These are phyloP conservation scores for Gymnothorax javanicus DNA, from an alignment of 2,797 vertebrate species.

Conservation along the genomic window DNA sequence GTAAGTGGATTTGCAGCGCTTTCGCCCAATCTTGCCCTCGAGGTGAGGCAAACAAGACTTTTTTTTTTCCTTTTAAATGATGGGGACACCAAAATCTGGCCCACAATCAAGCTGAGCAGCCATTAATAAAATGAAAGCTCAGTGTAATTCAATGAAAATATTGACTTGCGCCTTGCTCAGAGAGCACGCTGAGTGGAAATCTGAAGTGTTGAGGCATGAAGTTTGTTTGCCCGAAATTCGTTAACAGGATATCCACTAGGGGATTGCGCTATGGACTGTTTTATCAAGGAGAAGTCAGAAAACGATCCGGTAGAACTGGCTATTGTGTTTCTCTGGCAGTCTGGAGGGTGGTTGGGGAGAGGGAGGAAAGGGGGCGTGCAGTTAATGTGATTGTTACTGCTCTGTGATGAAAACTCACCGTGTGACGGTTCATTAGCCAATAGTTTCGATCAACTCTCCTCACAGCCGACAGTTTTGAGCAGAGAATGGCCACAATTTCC, in stretches of 20 bases:
- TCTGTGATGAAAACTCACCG: neutral
- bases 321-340: neutral
- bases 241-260: conserved; percentile 42
- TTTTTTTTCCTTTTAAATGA: conserved; percentile 31
- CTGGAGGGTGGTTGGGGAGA: no score
- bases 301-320: neutral
- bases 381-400: neutral
- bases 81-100: conserved; percentile 54
- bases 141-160: conserved; percentile 59
- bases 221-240: conserved; percentile 49
- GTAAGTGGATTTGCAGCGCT: conserved; percentile 53
- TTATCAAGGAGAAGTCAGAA: conserved; percentile 30
- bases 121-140: conserved; percentile 61
- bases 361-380: neutral
- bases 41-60: conserved; percentile 52
- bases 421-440: neutral
- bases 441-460: no score
- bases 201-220: conserved; percentile 32
- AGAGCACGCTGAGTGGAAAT: conserved; percentile 48
- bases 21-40: conserved; percentile 45
- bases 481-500: no score
- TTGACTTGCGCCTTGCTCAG: conserved; percentile 56
- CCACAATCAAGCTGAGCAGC: conserved; percentile 61
- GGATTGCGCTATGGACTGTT: conserved; percentile 18
- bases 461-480: no score